A percentile compares a stretch with the other conserved stretches of the same genome.
Conservation (phyloP, 2,797 vertebrate species). For the Poeciliopsis presidionis region DNA sequence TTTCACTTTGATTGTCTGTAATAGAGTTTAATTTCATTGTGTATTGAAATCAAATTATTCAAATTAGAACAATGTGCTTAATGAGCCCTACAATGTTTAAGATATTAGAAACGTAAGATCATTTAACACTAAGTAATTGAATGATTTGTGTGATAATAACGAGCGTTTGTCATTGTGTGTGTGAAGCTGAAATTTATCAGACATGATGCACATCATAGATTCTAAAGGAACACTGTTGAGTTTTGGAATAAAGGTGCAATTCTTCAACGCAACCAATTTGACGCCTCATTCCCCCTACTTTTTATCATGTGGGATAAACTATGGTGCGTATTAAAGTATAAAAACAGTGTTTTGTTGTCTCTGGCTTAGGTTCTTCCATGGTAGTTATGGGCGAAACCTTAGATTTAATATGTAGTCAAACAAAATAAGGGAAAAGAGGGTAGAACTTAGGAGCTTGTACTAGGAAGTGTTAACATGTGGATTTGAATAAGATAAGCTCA, state of each 20-base stretch:
- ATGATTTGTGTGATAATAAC: conserved; percentile 16
- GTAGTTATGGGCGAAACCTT: background rate
- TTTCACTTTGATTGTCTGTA: conserved; percentile 34
- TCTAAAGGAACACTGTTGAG: background rate
- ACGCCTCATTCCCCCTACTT: background rate
- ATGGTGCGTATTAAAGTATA: background rate
- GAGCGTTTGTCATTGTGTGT: background rate
- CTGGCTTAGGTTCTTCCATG: background rate
- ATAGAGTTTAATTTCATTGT: conserved; percentile 43
- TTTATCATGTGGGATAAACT: background rate
- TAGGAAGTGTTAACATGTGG: background rate
- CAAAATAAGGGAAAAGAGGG: conserved; percentile 8
- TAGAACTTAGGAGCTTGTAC: background rate
- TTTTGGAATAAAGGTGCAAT: background rate
- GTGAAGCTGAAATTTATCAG: background rate
- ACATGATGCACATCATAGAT: background rate
- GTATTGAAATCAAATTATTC: conserved; percentile 47
- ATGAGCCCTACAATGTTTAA: conserved; percentile 51
- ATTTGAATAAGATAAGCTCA: background rate
- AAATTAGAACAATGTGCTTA: conserved; percentile 40
- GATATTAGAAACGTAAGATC: conserved; percentile 45
- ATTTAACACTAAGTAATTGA: conserved; percentile 17
- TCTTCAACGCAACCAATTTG: background rate
- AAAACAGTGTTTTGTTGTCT: background rate
- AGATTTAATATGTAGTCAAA: background rate